Evolutionary conservation across 2,113 vertebrate species (phyloP), one percentile per base, ranked within the genome.

Genomic region (Lampris megalopsis): DNA sequence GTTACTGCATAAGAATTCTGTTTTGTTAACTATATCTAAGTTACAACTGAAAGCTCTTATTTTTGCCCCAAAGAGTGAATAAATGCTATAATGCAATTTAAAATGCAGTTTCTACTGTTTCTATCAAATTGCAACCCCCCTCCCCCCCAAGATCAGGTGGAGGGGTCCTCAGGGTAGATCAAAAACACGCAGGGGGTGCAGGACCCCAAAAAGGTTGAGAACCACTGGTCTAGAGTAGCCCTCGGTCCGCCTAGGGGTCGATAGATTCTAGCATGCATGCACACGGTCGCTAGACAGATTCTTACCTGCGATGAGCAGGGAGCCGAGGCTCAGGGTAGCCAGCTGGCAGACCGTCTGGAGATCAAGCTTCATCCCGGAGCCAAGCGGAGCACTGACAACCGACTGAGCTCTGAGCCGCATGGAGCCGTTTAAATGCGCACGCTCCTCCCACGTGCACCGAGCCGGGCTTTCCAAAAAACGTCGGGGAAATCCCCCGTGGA

Each of bases 381-480:
- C 36, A 4, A 63, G 68, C 74, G 42, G 40, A 73, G 50, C 41
- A 1, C 11, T 65, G 63, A 79, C 65, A 24, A 24, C 24, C 24
- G 24, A 73, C 66, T 89, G 82, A 82, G 72, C 70, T 57, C 48
- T 35, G 9, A 68, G 6, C 62, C 66, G 61, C 85, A 78, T 75
- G 78, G 54, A 41, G 53, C 71, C 68, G 53, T 64, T 89, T 90
- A 90, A 90, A 90, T 82, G 54, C 43, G 45, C 0, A 1, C 8
- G 81, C 88, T 77, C 88, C 92, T 83, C 89, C 89, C 83, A 73
- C 77, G 0, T 66, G 11, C 7, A 10, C 48, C 13, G 42, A 41
- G 36, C 53, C 81, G 90, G 85, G 85, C 63, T 91, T 92, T 91
- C 86, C 90, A 84, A 71, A 78, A 78, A 24, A 24, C 35, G n/a